Evolutionary conservation across 2,797 vertebrate genomes (phyloP).

Genomic region (Hippopotamyrus pictus): DNA sequence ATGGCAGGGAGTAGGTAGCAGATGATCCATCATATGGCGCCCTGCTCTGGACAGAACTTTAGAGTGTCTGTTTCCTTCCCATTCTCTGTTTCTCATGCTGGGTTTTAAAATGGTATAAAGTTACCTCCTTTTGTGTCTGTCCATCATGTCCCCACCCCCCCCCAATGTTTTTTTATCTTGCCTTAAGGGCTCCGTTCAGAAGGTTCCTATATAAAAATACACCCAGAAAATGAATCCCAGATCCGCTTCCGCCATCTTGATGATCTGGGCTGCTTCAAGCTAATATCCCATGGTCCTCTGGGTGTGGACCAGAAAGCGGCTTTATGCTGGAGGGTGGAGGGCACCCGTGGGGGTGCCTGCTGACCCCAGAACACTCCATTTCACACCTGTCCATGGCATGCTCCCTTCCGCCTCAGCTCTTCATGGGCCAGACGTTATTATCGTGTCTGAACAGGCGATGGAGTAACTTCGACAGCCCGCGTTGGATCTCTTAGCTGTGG

Average conservation of each 20-base stretch:
- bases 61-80: constrained; percentile 8
- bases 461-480: constrained; percentile 27
- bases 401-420: constrained; percentile 9
- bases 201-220: background rate
- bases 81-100: background rate
- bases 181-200: background rate
- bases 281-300: background rate
- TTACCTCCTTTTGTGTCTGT: background rate
- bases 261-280: background rate
- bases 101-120: background rate
- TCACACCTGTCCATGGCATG: constrained; percentile 31
- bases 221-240: background rate
- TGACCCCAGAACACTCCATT: constrained; percentile 49
- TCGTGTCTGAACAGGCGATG: constrained; percentile 28
- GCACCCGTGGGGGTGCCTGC: background rate
- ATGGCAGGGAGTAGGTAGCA: constrained; percentile 31
- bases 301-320: background rate
- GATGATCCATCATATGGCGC: constrained; percentile 41
- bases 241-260: background rate
- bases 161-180: background rate
- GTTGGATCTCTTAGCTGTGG: constrained; percentile 33
- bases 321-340: background rate
- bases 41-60: constrained; percentile 29
- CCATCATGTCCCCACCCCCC: background rate
- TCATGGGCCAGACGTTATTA: constrained; percentile 39